Evolutionary conservation across 2,797 vertebrate species (phyloP).

Genomic region (Setipinna tenuifilis): DNA sequence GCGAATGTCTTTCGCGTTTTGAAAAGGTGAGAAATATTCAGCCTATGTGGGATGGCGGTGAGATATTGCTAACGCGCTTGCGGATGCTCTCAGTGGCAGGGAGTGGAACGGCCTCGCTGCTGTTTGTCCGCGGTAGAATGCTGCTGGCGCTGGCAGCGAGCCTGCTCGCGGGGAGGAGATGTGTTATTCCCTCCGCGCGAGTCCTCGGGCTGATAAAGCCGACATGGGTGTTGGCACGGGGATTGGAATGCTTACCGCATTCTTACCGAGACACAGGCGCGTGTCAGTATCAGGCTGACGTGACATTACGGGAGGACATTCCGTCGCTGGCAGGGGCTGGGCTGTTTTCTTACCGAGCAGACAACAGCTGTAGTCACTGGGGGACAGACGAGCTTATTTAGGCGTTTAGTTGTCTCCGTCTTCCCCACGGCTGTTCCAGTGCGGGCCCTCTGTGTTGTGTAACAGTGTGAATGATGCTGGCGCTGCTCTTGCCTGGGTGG

Average conservation of each 20-base stretch:
- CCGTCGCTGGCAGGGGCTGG: not conserved
- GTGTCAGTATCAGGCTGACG: not conserved
- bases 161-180: constrained; percentile 13
- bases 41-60: constrained; percentile 46
- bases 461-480: no score
- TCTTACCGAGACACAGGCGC: not conserved
- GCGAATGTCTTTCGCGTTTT: constrained; percentile 81
- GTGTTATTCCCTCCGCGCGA: not conserved
- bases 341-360: no score
- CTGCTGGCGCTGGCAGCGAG: not conserved
- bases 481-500: no score
- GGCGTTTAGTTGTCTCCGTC: no score
- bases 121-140: not conserved
- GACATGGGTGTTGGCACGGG: constrained; percentile 2
- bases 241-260: not conserved
- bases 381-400: no score
- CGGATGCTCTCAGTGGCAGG: not conserved
- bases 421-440: no score
- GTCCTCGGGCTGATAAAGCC: not conserved
- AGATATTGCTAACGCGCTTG: constrained; percentile 32
- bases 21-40: constrained; percentile 76
- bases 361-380: no score
- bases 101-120: not conserved
- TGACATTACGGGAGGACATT: not conserved
- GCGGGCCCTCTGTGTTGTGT: no score